These are phyloP conservation scores for Teleogryllus occipitalis DNA, from an alignment of 1,140 invertebrate genomes.

Conservation along the genomic window DNA sequence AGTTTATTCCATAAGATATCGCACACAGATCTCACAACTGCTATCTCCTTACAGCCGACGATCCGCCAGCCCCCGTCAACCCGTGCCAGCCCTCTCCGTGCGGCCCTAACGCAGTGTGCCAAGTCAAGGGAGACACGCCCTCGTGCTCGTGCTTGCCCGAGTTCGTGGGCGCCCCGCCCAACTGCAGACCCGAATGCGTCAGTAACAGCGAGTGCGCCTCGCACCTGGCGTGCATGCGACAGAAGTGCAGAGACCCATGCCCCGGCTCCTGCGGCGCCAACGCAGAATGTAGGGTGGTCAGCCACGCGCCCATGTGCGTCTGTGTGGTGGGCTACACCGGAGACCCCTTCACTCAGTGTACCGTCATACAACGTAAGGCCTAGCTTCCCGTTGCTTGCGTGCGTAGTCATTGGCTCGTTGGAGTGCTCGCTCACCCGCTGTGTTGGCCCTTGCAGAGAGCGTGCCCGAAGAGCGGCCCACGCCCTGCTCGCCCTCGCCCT, in stretches of 20 bases:
- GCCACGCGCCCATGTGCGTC: slow-evolving; percentile 52
- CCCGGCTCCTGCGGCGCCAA: slow-evolving; percentile 53
- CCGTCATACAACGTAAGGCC: slow-evolving; percentile 28
- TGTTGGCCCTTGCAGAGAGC: neutral
- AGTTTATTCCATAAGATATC: slow-evolving; percentile 15
- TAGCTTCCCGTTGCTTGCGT: slow-evolving; percentile 15
- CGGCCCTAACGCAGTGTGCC: slow-evolving; percentile 44
- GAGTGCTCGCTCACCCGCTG: neutral
- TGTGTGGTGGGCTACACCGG: slow-evolving; percentile 49
- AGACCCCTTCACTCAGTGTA: slow-evolving; percentile 50
- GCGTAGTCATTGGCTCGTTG: neutral
- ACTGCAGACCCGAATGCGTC: slow-evolving; percentile 54
- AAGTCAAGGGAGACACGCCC: slow-evolving; percentile 47
- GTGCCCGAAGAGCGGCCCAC: slow-evolving; percentile 29
- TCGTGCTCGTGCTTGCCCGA: slow-evolving; percentile 51
- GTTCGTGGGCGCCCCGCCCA: slow-evolving; percentile 53
- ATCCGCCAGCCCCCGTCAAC: slow-evolving; percentile 27
- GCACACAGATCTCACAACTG: neutral
- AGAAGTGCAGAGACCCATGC: slow-evolving; percentile 55
- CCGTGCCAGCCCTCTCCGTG: slow-evolving; percentile 35
- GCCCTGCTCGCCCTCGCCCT: slow-evolving; percentile 38
- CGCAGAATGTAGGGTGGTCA: slow-evolving; percentile 50
- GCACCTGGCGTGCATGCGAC: slow-evolving; percentile 50
- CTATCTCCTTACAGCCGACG: slow-evolving; percentile 27
- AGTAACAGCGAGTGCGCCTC: slow-evolving; percentile 54